Evolutionary conservation across 2,888 invertebrate species (phyloP).

Genomic region (Macrosiphum euphorbiae): DNA sequence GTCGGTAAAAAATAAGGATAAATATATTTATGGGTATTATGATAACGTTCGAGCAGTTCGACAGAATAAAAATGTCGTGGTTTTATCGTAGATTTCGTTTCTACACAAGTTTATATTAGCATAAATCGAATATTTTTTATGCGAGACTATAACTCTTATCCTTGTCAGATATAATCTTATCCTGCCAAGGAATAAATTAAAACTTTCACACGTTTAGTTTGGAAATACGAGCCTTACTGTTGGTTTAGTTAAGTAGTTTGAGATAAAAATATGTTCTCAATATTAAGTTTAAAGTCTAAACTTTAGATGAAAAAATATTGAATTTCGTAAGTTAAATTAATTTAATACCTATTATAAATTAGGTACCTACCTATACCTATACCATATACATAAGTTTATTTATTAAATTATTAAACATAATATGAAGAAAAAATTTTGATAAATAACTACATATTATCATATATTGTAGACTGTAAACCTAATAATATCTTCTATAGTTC

Average conservation of each 20-base stretch:
- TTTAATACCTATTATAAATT: background rate
- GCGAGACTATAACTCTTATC: background rate
- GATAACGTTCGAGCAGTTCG: background rate
- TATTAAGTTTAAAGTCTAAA: background rate
- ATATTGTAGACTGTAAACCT: background rate
- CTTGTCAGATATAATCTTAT: background rate
- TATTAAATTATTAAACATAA: background rate
- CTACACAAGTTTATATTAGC: background rate
- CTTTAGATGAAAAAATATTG: background rate
- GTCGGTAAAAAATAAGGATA: background rate
- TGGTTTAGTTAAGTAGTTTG: background rate
- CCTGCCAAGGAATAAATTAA: background rate
- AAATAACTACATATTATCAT: background rate
- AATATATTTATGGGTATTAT: background rate
- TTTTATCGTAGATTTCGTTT: conserved; percentile 14
- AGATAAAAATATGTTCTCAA: background rate
- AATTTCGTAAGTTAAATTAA: background rate
- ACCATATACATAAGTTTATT: background rate
- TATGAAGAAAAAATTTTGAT: background rate
- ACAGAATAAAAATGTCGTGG: background rate
- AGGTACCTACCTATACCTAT: background rate
- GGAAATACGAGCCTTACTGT: background rate
- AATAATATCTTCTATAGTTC: background rate
- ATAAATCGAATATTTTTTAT: conserved; percentile 8
- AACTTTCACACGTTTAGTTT: conserved; percentile 8